A percentile compares a stretch with the other conserved stretches of the same genome.
Conservation (phyloP, 2,797 vertebrate species). For the Sphaeramia orbicularis region DNA sequence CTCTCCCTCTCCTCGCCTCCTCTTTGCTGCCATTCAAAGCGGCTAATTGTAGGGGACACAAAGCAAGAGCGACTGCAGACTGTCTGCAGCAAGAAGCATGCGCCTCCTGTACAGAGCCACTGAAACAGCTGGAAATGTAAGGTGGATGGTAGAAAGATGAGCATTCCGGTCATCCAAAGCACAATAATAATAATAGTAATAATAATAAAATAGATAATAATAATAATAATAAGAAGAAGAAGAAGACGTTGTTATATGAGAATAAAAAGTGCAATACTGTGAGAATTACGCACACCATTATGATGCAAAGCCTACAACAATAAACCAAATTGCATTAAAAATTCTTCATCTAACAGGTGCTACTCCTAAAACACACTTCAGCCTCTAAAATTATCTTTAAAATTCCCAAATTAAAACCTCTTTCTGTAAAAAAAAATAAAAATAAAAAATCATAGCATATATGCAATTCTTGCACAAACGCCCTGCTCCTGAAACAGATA, state of each 20-base stretch:
- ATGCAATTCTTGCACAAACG: too few relatives aligned
- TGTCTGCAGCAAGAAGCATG: conserved; percentile 76
- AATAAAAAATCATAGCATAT: too few relatives aligned
- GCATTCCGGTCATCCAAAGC: not conserved
- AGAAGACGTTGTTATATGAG: not conserved
- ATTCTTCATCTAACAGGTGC: not conserved
- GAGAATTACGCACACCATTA: not conserved
- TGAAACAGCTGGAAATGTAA: conserved; percentile 48
- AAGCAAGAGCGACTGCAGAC: conserved; percentile 80
- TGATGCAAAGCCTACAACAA: not conserved
- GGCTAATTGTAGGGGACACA: conserved; percentile 86
- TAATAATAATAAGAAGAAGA: conserved; percentile 1
- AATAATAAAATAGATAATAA: conserved; percentile 18
- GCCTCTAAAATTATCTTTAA: not conserved
- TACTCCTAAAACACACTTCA: not conserved
- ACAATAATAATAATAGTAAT: not conserved
- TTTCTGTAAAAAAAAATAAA: too few relatives aligned
- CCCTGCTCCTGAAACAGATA: too few relatives aligned
- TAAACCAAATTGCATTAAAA: not conserved
- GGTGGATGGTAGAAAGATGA: conserved; percentile 11
- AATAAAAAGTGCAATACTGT: not conserved
- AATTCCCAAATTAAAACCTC: not conserved
- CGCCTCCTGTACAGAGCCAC: conserved; percentile 58
- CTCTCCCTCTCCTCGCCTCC: conserved; percentile 75
- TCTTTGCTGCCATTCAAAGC: conserved; percentile 86